Evolutionary conservation across 2,888 invertebrate species (phyloP).

Genomic region (Augochlorella aurata): DNA sequence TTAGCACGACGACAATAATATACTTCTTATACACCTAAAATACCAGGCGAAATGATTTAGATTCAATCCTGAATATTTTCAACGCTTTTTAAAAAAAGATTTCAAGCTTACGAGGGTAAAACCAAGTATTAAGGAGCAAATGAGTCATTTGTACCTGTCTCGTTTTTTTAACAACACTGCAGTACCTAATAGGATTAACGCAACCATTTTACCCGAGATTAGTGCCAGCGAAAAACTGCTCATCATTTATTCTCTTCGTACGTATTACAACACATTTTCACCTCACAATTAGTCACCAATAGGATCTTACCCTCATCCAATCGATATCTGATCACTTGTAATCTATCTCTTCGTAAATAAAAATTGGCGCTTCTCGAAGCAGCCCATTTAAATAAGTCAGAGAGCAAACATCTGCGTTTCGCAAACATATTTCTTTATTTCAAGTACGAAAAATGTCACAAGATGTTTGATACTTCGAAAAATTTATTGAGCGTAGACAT

Average conservation of each 20-base stretch:
- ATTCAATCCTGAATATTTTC: background rate
- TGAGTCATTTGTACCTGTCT: background rate
- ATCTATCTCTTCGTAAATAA: background rate
- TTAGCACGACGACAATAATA: background rate
- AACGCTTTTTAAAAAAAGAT: background rate
- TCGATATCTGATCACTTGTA: background rate
- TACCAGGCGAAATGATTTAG: background rate
- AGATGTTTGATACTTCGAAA: no score
- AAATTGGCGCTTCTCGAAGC: background rate
- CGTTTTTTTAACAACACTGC: background rate
- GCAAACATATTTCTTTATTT: no score
- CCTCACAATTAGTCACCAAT: background rate
- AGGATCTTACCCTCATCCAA: background rate
- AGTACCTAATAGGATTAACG: background rate
- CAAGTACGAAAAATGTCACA: no score
- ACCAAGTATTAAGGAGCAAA: background rate
- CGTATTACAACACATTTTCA: no score
- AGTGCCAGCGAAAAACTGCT: background rate
- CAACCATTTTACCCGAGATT: background rate
- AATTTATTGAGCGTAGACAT: no score
- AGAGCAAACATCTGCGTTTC: no score
- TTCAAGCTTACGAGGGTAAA: background rate
- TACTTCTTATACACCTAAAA: background rate
- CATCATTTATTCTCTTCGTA: background rate
- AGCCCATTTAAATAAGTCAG: no score